These are phyloP conservation scores for Scleropages formosus DNA, from an alignment of 2,797 vertebrate genomes.

Conservation along the genomic window DNA sequence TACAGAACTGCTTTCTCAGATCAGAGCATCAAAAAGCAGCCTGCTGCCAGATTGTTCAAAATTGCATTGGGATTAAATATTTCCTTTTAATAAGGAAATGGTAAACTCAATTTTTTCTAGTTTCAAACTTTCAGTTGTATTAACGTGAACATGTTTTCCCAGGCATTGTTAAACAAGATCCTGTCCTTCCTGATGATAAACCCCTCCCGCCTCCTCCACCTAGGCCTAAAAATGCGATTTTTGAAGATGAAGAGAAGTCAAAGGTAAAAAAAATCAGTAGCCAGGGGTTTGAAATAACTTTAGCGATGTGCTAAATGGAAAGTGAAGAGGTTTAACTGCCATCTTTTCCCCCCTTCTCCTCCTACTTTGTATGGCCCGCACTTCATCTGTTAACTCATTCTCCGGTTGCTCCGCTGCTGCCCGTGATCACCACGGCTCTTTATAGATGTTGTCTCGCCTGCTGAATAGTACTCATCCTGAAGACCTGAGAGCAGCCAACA, in stretches of 20 bases:
- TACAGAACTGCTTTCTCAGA: no score
- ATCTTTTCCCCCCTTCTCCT: neutral
- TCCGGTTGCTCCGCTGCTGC: slow-evolving; percentile 19
- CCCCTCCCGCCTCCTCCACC: slow-evolving; percentile 76
- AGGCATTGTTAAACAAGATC: slow-evolving; percentile 96
- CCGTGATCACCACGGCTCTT: slow-evolving; percentile 42
- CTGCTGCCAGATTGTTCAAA: neutral
- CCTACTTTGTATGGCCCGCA: slow-evolving; percentile 33
- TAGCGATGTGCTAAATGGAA: neutral
- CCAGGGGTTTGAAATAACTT: neutral
- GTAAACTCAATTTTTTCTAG: neutral
- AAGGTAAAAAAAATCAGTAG: slow-evolving; percentile 71
- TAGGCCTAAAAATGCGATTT: slow-evolving; percentile 83
- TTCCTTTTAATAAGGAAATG: neutral
- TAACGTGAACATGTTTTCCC: slow-evolving; percentile 41
- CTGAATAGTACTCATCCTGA: slow-evolving; percentile 93
- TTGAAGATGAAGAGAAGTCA: slow-evolving; percentile 97
- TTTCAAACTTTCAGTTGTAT: neutral
- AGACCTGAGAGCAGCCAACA: slow-evolving; percentile 94
- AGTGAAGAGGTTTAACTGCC: neutral
- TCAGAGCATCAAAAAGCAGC: neutral
- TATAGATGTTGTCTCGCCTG: slow-evolving; percentile 86
- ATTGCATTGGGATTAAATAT: neutral
- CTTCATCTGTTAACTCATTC: slow-evolving; percentile 32
- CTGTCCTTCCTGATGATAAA: slow-evolving; percentile 80